Evolutionary conservation across 92 coral and sea anemone species (phyloP), one percentile per base, ranked within the genome.

Genomic region (Hydrozoanthus gracilis): DNA sequence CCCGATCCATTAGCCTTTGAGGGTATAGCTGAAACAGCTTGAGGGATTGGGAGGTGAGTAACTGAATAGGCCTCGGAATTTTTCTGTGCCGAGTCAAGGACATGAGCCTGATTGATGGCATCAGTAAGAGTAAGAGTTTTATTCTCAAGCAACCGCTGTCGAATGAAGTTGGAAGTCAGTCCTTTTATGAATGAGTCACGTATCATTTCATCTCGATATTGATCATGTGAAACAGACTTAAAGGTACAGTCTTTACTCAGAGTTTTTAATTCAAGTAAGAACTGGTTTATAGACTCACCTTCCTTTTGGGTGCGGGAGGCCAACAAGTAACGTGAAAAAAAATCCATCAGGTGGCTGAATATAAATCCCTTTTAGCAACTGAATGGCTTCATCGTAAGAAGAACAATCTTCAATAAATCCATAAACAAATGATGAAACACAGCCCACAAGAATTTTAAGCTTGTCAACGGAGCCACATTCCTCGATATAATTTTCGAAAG

Each of bases 221-320:
- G 87, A 4, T 64, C 76, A 47, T 15, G 58, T 5, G 87, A 16
- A 44, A 82, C 87, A 82, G 8, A 8, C 76, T 66, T 82, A 44
- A 82, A 5, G 39, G 65, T 82, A 50, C 87, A 82, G 14, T 82
- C 87, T 61, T 82, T 82, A 47, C 86, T 82, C 11, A 82, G 45
- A 44, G 10, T 82, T 44, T 46, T 7, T 8, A 82, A 64, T 54
- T 64, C 87, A 10, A 11, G 60, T 47, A 82, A 58, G 39, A 76
- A 78, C 47, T 89, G 14, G 12, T 8, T 13, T 0, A 61, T 8
- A 8, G 68, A 7, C n/a, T 61, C 68, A 61, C 68, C 68, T 7
- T 8, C 14, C n/a, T 61, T 61, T 61, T 2, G 68, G 68, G 14
- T 2, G 58, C 58, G 58, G 58, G 58, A 52, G 58, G 58, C 58